A percentile compares a stretch with the other conserved stretches of the same genome.
These are phyloP conservation scores for Polydrusus tereticollis DNA, from an alignment of 2,888 invertebrate species.

Conservation along the genomic window DNA sequence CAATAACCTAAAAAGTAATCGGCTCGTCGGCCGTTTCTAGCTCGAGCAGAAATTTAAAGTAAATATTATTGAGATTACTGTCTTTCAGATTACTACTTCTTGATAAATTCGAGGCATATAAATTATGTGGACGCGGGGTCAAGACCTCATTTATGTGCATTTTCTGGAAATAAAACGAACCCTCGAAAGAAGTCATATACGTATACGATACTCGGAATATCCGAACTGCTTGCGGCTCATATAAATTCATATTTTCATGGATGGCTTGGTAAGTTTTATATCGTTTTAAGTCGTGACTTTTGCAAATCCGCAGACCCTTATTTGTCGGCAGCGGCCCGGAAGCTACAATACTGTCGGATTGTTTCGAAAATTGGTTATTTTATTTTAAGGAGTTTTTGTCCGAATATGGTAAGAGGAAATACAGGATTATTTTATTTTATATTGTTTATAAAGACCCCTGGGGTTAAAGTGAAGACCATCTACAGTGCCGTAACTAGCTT, in stretches of 20 bases:
- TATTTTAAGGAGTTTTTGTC: constrained; percentile 26
- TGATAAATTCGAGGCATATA: constrained; percentile 25
- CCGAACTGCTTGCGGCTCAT: constrained; percentile 51
- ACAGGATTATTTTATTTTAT: constrained; percentile 23
- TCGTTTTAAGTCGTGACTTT: constrained; percentile 54
- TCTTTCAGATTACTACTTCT: too few relatives aligned
- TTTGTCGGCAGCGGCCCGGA: constrained; percentile 35
- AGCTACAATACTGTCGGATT: constrained; percentile 43
- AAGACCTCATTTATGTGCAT: constrained; percentile 46
- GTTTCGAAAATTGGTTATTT: constrained; percentile 39
- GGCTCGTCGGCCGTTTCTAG: neutral
- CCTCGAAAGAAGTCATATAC: constrained; percentile 41
- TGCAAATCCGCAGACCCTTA: constrained; percentile 44
- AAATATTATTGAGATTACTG: constrained; percentile 39
- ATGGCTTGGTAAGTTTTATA: constrained; percentile 54
- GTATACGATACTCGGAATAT: constrained; percentile 43
- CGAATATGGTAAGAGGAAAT: constrained; percentile 37
- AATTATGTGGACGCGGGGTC: constrained; percentile 38
- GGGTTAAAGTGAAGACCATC: neutral
- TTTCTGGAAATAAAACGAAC: constrained; percentile 45
- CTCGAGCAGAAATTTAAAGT: constrained; percentile 20
- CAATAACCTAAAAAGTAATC: constrained; percentile 17
- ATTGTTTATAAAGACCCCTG: neutral
- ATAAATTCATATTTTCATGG: constrained; percentile 57
- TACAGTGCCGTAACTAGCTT: neutral